These are phyloP conservation scores for Fistularia tabacaria DNA, from an alignment of 2,797 vertebrate species.

Conservation along the genomic window DNA sequence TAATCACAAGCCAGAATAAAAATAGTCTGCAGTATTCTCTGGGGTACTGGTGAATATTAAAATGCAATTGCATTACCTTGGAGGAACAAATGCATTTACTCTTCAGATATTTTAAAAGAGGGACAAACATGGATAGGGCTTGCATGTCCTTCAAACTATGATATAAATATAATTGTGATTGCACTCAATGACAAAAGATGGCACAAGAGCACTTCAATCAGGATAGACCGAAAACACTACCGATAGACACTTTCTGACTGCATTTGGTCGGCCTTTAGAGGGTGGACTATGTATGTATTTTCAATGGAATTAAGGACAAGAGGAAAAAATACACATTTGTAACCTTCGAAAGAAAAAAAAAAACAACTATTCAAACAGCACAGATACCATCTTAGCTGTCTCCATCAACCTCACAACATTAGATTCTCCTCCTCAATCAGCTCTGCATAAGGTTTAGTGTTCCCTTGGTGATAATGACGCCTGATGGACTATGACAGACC, in stretches of 20 bases:
- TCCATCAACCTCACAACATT: slow-evolving; percentile 14
- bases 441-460: slow-evolving; percentile 53
- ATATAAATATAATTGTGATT: slow-evolving; percentile 59
- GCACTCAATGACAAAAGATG: slow-evolving; percentile 41
- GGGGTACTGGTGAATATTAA: slow-evolving; percentile 45
- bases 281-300: too few relatives aligned
- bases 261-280: slow-evolving; percentile 12
- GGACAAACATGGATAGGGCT: slow-evolving; percentile 40
- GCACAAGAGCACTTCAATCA: slow-evolving; percentile 68
- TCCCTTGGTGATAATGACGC: slow-evolving; percentile 66
- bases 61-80: slow-evolving; percentile 45
- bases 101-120: slow-evolving; percentile 36
- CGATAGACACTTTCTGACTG: slow-evolving; percentile 3
- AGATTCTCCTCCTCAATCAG: slow-evolving; percentile 40
- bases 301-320: too few relatives aligned
- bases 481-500: slow-evolving; percentile 71
- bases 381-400: slow-evolving; percentile 15
- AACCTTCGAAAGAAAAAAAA: not conserved
- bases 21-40: slow-evolving; percentile 52
- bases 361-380: not conserved
- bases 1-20: slow-evolving; percentile 62
- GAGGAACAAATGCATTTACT: slow-evolving; percentile 41
- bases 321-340: too few relatives aligned
- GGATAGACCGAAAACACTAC: slow-evolving; percentile 37
- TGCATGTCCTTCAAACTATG: slow-evolving; percentile 42